Percentiles rank a stretch among this genome's conserved stretches.
These are phyloP conservation scores for Scopus umbretta DNA, from an alignment of 2,113 vertebrate species.

Conservation along the genomic window DNA sequence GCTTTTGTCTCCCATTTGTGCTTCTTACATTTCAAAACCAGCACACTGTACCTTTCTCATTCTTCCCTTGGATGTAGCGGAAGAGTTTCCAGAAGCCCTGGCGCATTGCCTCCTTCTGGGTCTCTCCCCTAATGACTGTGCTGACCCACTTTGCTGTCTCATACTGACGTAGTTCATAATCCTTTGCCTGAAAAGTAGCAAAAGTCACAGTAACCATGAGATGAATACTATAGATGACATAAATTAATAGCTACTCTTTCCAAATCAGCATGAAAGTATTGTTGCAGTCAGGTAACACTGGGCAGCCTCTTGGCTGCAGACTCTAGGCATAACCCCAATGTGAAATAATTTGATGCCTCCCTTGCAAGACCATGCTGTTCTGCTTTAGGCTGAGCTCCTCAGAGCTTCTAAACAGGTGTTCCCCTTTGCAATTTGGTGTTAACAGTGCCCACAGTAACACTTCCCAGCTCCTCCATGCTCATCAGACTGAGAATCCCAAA, in stretches of 20 bases:
- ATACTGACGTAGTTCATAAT: conserved; percentile 28
- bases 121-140: conserved; percentile 12
- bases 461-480: not conserved
- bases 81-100: conserved; percentile 65
- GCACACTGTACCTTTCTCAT: not conserved
- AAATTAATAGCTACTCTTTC: not conserved
- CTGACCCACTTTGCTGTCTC: conserved; percentile 34
- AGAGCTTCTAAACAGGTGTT: not conserved
- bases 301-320: not conserved
- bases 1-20: not conserved
- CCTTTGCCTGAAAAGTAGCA: conserved; percentile 5
- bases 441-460: not conserved
- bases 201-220: not conserved
- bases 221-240: not conserved
- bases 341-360: not conserved
- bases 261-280: fast-evolving
- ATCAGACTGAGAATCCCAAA: not conserved
- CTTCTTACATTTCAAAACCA: not conserved
- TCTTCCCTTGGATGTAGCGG: conserved; percentile 57
- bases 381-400: not conserved
- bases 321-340: not conserved
- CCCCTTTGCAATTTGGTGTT: not conserved
- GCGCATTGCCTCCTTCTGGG: conserved; percentile 21
- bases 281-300: not conserved
- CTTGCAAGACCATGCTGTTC: not conserved